Evolutionary conservation across 2,797 vertebrate species (phyloP).

Genomic region (Poeciliopsis gracilis): DNA sequence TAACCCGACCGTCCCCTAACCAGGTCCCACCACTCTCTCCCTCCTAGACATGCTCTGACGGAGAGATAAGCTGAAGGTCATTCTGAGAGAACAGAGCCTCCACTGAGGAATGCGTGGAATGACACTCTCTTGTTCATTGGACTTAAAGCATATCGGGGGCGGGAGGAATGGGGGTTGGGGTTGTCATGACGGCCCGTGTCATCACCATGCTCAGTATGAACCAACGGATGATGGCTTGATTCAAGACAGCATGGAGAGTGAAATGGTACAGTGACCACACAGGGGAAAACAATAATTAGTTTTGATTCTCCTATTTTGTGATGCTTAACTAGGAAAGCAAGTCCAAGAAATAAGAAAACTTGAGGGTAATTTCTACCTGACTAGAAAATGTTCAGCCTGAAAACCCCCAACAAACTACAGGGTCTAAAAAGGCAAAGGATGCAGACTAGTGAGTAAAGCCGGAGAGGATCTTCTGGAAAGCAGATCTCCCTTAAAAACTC

Average conservation of each 20-base stretch:
- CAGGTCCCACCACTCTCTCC: constrained; percentile 18
- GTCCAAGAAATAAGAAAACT: constrained; percentile 15
- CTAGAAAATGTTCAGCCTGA: constrained; percentile 25
- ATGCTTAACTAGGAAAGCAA: constrained; percentile 19
- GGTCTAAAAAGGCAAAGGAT: constrained; percentile 21
- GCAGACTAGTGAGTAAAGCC: constrained; percentile 34
- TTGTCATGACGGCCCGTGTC: constrained; percentile 63
- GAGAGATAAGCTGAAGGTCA: constrained; percentile 85
- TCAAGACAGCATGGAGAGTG: constrained; percentile 8
- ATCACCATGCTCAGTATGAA: constrained; percentile 43
- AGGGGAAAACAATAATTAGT: constrained; percentile 15
- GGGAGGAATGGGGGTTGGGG: not conserved
- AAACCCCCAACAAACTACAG: constrained; percentile 5
- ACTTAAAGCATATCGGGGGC: constrained; percentile 69
- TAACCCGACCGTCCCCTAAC: constrained; percentile 1
- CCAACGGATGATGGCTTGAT: constrained; percentile 40
- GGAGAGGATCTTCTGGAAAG: constrained; percentile 45
- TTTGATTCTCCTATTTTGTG: constrained; percentile 30
- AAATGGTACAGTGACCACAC: constrained; percentile 35
- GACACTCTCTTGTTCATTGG: constrained; percentile 72
- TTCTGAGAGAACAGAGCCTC: constrained; percentile 77
- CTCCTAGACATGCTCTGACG: constrained; percentile 77
- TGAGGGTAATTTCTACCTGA: constrained; percentile 10
- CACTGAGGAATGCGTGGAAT: constrained; percentile 80
- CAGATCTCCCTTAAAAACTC: constrained; percentile 30